Conservation (phyloP, 2,113 vertebrate genomes). For the Nibea coibor region DNA sequence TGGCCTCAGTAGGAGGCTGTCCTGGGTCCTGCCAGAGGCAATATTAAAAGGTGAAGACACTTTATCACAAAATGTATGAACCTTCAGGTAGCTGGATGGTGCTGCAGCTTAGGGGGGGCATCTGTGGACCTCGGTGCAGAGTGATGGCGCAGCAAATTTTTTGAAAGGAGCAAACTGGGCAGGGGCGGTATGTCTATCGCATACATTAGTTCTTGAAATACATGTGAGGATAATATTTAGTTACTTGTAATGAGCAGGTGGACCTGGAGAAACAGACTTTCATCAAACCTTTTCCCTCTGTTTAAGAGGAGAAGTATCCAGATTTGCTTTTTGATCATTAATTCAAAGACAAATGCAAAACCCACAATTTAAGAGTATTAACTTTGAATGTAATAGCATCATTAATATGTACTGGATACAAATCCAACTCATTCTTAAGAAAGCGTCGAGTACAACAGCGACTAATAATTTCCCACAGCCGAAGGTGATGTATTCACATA, state of each 20-base stretch:
- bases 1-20: conserved; percentile 19
- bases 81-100: conserved; percentile 46
- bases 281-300: background rate
- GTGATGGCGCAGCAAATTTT: conserved; percentile 26
- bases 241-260: background rate
- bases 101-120: conserved; percentile 20
- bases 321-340: background rate
- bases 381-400: too few species aligned
- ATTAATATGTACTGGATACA: too few species aligned
- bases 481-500: background rate
- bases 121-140: conserved; percentile 22
- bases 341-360: too few species aligned
- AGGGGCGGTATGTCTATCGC: background rate
- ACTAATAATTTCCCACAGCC: too few species aligned
- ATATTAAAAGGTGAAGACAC: conserved; percentile 56
- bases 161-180: background rate
- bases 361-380: background rate
- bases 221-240: background rate
- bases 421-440: too few species aligned
- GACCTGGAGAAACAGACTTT: too few species aligned
- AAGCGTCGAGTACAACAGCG: too few species aligned
- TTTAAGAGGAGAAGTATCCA: background rate
- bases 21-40: conserved; percentile 40
- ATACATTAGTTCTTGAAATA: background rate
- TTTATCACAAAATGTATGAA: conserved; percentile 59